phyloP scores from a whole-genome alignment of 2,797 vertebrate genomes.

The Syngnathus rostellatus region DNA sequence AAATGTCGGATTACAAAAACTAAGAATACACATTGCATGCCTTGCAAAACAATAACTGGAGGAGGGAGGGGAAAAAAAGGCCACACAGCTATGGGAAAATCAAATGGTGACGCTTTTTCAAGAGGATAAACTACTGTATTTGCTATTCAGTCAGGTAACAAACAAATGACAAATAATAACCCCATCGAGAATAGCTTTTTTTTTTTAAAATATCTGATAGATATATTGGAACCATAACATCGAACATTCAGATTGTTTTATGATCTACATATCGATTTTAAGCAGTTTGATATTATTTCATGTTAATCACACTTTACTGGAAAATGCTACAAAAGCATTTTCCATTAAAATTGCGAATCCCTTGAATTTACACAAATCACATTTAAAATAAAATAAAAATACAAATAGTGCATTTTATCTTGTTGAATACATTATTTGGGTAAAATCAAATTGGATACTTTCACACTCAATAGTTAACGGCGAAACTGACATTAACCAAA shows the following conservation, averaged over 20 bases:
- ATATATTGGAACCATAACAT: not conserved
- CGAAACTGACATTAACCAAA: not conserved
- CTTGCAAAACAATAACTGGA: slow-evolving; percentile 45
- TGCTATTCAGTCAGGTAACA: not conserved
- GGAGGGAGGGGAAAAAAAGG: slow-evolving; percentile 32
- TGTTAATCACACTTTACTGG: not conserved
- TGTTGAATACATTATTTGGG: not conserved
- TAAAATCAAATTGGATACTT: not conserved
- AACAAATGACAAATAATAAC: slow-evolving; percentile 11
- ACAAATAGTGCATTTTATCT: not conserved
- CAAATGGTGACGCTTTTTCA: slow-evolving; percentile 20
- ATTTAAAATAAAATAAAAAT: too few species aligned
- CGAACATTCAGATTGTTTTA: not conserved
- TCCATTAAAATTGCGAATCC: not conserved
- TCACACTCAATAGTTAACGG: not conserved
- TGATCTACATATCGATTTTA: not conserved
- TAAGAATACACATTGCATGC: slow-evolving; percentile 34
- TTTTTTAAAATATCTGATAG: not conserved
- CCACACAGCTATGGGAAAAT: slow-evolving; percentile 29
- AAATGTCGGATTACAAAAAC: slow-evolving; percentile 58
- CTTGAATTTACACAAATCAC: not conserved
- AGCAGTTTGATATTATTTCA: not conserved
- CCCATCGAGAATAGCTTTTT: not conserved
- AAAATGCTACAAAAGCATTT: not conserved
- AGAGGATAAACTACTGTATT: slow-evolving; percentile 3